Conservation (phyloP, 2,888 invertebrate species). For the Masnerella sp. region DNA sequence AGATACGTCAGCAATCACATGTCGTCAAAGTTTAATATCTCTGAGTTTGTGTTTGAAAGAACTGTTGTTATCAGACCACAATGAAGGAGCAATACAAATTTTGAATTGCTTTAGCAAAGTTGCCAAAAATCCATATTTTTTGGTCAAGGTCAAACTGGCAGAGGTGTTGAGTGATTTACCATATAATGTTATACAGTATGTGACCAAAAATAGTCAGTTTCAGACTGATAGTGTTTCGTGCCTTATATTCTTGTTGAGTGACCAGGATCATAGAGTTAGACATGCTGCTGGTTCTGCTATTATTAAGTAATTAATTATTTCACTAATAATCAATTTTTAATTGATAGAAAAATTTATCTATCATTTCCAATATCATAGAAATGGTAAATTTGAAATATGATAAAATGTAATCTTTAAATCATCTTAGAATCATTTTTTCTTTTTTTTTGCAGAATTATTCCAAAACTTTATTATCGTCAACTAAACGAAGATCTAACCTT, state of each 20-base stretch:
- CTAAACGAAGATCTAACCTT: slow-evolving; percentile 77
- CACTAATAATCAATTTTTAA: too few relatives aligned
- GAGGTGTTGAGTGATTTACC: slow-evolving; percentile 82
- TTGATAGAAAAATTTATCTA: not conserved
- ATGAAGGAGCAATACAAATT: slow-evolving; percentile 79
- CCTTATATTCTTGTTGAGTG: slow-evolving; percentile 83
- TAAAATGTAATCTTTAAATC: too few relatives aligned
- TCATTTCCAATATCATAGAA: not conserved
- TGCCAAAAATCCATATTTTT: slow-evolving; percentile 88
- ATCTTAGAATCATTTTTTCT: too few relatives aligned
- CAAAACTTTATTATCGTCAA: slow-evolving; percentile 77
- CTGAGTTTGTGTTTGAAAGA: slow-evolving; percentile 81
- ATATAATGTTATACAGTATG: slow-evolving; percentile 80
- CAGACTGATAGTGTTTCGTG: slow-evolving; percentile 82
- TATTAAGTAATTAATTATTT: slow-evolving; percentile 75
- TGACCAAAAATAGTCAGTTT: slow-evolving; percentile 79
- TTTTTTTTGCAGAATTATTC: slow-evolving; percentile 77
- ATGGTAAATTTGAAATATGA: too few relatives aligned
- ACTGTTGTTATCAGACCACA: slow-evolving; percentile 82
- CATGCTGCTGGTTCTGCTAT: slow-evolving; percentile 84
- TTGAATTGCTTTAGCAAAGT: slow-evolving; percentile 83
- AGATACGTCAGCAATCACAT: slow-evolving; percentile 87
- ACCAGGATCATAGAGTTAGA: slow-evolving; percentile 88
- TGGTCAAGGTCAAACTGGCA: slow-evolving; percentile 87
- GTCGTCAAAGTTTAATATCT: slow-evolving; percentile 84